These are phyloP conservation scores for Bradypus variegatus DNA, from an alignment of 2,797 vertebrate species.

Conservation along the genomic window DNA sequence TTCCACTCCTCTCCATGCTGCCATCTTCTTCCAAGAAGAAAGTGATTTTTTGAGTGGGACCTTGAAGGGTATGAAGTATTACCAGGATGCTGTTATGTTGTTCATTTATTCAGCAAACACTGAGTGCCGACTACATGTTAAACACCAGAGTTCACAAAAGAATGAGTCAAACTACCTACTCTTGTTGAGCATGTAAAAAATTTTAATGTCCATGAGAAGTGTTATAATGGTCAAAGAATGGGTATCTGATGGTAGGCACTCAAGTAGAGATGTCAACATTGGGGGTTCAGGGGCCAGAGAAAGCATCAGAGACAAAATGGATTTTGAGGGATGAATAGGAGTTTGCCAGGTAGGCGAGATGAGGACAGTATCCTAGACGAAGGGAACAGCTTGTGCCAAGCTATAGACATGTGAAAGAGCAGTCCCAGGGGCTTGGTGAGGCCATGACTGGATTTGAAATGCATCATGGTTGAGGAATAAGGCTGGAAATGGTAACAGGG, in stretches of 20 bases:
- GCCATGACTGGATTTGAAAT: not conserved
- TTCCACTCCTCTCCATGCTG: too few relatives aligned
- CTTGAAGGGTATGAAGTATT: not conserved
- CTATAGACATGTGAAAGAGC: not conserved
- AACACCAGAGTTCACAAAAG: not conserved
- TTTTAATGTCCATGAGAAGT: not conserved
- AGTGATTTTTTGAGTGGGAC: not conserved
- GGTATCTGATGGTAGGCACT: not conserved
- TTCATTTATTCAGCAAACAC: not conserved
- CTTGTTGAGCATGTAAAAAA: not conserved
- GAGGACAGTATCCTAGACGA: not conserved
- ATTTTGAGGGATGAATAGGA: slow-evolving; percentile 21
- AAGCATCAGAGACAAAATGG: not conserved
- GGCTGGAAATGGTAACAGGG: not conserved
- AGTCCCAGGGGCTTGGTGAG: not conserved
- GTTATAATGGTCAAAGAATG: not conserved
- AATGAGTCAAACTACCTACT: not conserved
- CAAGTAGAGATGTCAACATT: not conserved
- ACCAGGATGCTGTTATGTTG: not conserved
- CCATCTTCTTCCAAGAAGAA: not conserved
- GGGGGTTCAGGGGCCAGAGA: not conserved
- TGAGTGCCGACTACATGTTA: not conserved
- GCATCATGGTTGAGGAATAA: not conserved
- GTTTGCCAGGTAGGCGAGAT: not conserved
- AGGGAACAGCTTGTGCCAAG: not conserved